Percentiles rank a stretch among this genome's conserved stretches.
phyloP scores from a whole-genome alignment of 2,797 vertebrate genomes.

The Oophaga sylvatica region DNA sequence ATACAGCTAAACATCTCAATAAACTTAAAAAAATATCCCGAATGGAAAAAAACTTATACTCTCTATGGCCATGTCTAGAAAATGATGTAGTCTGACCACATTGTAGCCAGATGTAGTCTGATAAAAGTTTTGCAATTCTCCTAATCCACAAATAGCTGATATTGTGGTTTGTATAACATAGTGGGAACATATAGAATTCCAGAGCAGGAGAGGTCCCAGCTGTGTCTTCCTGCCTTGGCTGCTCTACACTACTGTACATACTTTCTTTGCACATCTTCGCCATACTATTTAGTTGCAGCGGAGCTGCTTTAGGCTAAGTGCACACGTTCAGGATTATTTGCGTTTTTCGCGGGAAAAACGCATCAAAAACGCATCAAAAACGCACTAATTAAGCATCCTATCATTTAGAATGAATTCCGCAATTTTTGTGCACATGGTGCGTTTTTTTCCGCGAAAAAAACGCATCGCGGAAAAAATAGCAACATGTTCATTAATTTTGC shows the following conservation, averaged over 20 bases:
- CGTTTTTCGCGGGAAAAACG: too few species aligned
- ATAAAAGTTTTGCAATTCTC: neutral
- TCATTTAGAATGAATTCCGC: too few species aligned
- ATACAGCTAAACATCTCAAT: neutral
- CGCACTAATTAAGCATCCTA: too few species aligned
- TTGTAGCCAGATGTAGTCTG: neutral
- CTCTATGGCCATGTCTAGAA: neutral
- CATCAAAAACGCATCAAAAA: too few species aligned
- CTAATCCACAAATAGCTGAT: neutral
- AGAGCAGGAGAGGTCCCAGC: neutral
- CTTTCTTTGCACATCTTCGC: neutral
- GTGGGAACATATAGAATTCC: constrained; percentile 27
- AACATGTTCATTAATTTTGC: too few species aligned
- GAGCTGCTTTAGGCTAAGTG: too few species aligned
- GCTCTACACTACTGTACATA: neutral
- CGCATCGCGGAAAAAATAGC: too few species aligned
- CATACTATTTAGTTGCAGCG: neutral
- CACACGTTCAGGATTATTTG: too few species aligned
- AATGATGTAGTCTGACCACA: neutral
- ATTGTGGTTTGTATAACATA: neutral
- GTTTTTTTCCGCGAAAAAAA: too few species aligned
- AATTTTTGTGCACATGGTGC: too few species aligned
- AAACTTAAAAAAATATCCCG: neutral
- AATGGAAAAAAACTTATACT: neutral
- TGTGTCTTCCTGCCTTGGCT: neutral